Evolutionary conservation across 2,113 vertebrate species (phyloP).

Genomic region (Anser cygnoides): DNA sequence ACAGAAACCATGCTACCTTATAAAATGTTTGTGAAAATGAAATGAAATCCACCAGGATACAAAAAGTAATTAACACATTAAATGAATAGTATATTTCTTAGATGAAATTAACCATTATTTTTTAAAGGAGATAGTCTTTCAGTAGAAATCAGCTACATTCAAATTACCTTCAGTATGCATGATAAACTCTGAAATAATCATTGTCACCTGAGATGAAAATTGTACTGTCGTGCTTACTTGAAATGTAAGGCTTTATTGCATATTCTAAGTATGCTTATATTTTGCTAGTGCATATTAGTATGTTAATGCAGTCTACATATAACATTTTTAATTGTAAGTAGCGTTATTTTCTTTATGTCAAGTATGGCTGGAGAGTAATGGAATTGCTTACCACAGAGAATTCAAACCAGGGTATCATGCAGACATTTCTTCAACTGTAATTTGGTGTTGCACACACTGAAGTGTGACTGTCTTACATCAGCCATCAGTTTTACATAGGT

Average conservation of each 20-base stretch:
- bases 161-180: background rate
- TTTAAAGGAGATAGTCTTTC: background rate
- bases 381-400: background rate
- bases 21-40: conserved; percentile 17
- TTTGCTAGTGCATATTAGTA: background rate
- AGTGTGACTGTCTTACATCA: background rate
- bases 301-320: background rate
- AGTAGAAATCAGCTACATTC: background rate
- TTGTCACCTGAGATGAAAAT: background rate
- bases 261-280: background rate
- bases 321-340: background rate
- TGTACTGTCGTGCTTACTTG: background rate
- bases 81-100: background rate
- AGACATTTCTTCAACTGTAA: background rate
- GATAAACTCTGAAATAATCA: background rate
- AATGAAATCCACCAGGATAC: background rate
- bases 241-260: background rate
- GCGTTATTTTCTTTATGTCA: background rate
- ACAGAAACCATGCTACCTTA: background rate
- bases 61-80: background rate
- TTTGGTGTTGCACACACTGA: background rate
- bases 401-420: background rate
- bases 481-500: background rate
- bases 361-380: background rate
- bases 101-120: background rate